Percentiles rank a stretch among this genome's conserved stretches.
phyloP scores from a whole-genome alignment of 64 coral and sea anemone species.

The Hydrozoanthus tunicans region DNA sequence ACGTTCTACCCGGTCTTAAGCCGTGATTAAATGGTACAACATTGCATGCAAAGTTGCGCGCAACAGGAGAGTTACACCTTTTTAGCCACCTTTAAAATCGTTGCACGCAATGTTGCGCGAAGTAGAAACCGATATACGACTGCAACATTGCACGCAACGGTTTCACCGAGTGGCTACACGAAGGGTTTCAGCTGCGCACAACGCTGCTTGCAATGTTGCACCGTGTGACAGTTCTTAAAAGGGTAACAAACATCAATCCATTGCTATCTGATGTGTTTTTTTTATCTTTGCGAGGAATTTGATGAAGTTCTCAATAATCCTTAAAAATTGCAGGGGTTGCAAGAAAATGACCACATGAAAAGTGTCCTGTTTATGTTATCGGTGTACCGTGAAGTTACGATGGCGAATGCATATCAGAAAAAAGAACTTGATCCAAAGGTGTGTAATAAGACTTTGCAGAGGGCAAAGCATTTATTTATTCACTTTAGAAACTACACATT shows the following conservation, averaged over 20 bases:
- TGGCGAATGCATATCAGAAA: conserved; percentile 10
- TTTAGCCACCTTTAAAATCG: too few species aligned
- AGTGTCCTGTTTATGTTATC: conserved; percentile 12
- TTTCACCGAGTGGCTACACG: too few species aligned
- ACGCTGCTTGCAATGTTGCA: background rate
- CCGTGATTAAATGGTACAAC: too few species aligned
- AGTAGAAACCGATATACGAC: too few species aligned
- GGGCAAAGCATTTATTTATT: background rate
- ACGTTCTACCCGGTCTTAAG: too few species aligned
- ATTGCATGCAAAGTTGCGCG: too few species aligned
- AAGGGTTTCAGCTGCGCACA: background rate
- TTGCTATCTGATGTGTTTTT: background rate
- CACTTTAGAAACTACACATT: background rate
- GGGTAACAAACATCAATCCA: background rate
- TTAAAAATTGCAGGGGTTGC: background rate
- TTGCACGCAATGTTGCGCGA: too few species aligned
- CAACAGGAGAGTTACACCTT: too few species aligned
- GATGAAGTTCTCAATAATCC: too few species aligned
- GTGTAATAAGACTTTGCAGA: background rate
- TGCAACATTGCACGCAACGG: background rate
- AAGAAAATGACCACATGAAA: background rate
- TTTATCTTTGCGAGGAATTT: background rate
- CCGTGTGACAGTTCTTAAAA: background rate
- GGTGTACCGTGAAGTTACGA: conserved; percentile 38
- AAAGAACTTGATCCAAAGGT: conserved; percentile 21